phyloP scores from a whole-genome alignment of 2,113 vertebrate genomes.

The Mola mola region DNA sequence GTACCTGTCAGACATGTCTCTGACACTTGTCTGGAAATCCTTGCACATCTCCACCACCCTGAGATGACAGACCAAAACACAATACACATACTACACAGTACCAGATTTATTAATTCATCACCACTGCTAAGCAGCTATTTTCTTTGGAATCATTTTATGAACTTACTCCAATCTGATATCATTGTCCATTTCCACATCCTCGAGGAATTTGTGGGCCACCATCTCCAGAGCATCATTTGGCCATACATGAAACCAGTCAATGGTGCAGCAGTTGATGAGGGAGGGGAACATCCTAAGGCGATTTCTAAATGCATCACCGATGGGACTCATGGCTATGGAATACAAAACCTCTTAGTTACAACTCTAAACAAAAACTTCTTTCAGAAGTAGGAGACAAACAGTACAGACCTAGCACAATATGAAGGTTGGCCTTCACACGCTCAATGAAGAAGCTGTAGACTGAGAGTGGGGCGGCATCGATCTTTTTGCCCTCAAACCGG shows the following conservation, averaged over 20 bases:
- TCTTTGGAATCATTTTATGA: too few species aligned
- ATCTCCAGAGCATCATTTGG: conserved; percentile 92
- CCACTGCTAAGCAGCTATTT: too few species aligned
- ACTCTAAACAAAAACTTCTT: background rate
- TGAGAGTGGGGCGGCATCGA: conserved; percentile 87
- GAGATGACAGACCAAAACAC: conserved; percentile 18
- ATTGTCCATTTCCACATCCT: conserved; percentile 88
- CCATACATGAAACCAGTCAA: conserved; percentile 96
- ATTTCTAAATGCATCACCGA: conserved; percentile 94
- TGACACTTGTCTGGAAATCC: conserved; percentile 89
- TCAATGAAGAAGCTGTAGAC: conserved; percentile 93
- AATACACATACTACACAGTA: background rate
- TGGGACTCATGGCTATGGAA: conserved; percentile 90
- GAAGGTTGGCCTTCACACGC: conserved; percentile 90
- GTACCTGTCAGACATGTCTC: conserved; percentile 84
- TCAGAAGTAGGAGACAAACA: too few species aligned
- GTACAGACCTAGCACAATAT: conserved; percentile 89
- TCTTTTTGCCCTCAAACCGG: conserved; percentile 83
- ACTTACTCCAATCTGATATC: conserved; percentile 86
- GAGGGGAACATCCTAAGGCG: conserved; percentile 94
- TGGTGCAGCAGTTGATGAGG: conserved; percentile 95
- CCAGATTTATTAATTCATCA: too few species aligned
- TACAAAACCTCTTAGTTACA: conserved; percentile 8
- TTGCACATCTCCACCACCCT: conserved; percentile 94
- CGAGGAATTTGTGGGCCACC: conserved; percentile 93